Base-by-base conservation (phyloP, 2,113 vertebrate species). In the Oxyruncus cristatus region DNA sequence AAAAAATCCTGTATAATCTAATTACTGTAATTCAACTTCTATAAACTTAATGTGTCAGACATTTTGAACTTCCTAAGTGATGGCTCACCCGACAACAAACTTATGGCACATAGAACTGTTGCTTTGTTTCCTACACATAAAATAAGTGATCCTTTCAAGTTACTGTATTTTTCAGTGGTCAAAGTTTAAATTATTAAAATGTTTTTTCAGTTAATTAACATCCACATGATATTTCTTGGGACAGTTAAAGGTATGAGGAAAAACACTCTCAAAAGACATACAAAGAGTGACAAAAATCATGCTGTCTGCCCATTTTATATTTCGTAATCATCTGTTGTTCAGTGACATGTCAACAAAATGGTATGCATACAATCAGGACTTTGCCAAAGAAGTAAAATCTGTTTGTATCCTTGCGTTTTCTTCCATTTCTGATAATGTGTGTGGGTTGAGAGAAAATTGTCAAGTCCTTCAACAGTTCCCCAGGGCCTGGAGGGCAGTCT, bases 1-100 rank as follows among this genome's bases (percentile, higher is more conserved):
- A 93, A 94, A 90, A 85, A 6, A 7, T 26, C 30, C 32, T 91
- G 77, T 83, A 79, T 74, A 87, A 77, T 92, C 24, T 94, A 94
- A 96, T 70, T 94, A 20, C 39, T 88, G 94, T 96, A 84, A 92
- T 84, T 73, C 9, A 55, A 88, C 21, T 88, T 85, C 16, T 30
- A 16, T 33, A 92, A 92, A 75, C 61, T 55, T 75, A 67, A n/a
- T 6, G 58, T 86, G 68, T 71, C 77, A 91, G 87, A 79, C 56
- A 84, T 74, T 95, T 87, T 82, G 67, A 44, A 58, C 56, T 12
- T 81, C 7, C 6, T 63, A 63, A 84, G 27, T 59, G 28, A 53
- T 0, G 2, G 13, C 17, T 91, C 37, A 61, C 76, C 44, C 89
- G 41, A 85, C 41, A 92, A 63, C 1, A 14, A 92, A 67, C 11